Base-by-base conservation (phyloP, 1,140 invertebrate genomes). In the Diachasma alloeum region DNA sequence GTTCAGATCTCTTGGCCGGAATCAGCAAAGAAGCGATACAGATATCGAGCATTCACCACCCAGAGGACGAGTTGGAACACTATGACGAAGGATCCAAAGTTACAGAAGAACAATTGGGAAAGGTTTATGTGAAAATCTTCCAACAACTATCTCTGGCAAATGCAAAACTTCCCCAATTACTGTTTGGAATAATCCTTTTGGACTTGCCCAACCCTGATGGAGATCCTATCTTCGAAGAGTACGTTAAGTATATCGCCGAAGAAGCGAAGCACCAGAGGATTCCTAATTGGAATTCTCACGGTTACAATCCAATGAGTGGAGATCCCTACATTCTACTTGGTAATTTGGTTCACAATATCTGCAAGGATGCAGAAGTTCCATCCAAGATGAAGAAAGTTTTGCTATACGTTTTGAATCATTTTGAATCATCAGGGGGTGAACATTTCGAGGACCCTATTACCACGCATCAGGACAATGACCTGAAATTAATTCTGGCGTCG, bases 201-300 rank as follows among this genome's bases (percentile, higher is more conserved):
- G 39, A 74, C 74, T 36, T 74, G 15, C 77, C 77, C 0, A 78
- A 78, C 36, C 26, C 19, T 36, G 72, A 74, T 24, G 44, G 31
- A 17, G 63, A 74, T 78, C 77, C 77, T 6, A 37, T 78, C 42
- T 74, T 74, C 13, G 48, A 74, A n/a, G 77, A 74, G 53, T 74
- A 78, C 22, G 19, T 71, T 13, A 37, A 15, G 11, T 78, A 53
- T 26, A 44, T 78, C 24, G n/a, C 72, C 11, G 36, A 59, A 11
- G 31, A 69, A 48, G 48, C 44, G 1, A 31, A 9, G 36, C 9
- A 68, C 15, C 39, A 74, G 11, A 74, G n/a, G 11, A 71, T 74
- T 44, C 44, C 67, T 19, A 74, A 74, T 71, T 78, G 77, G 77
- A 2, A n/a, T 13, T 69, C 11, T 56, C 59, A 63, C 11, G 15